Percentiles rank a stretch among this genome's conserved stretches.
phyloP scores from a whole-genome alignment of 2,113 vertebrate genomes.

The Rhinoderma darwinii region DNA sequence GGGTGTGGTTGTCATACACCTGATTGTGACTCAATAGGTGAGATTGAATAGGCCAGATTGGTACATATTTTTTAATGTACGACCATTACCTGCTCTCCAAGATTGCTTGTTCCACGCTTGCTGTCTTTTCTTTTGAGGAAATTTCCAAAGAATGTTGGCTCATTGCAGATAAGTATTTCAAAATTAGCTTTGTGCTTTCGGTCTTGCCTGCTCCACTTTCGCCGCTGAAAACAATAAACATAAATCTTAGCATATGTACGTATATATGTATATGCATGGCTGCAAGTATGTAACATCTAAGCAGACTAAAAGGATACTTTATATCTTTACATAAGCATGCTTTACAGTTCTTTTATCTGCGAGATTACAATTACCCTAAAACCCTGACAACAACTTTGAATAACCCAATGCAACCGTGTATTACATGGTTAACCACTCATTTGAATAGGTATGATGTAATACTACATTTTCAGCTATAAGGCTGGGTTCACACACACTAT shows the following conservation, averaged over 20 bases:
- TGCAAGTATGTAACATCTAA: background rate
- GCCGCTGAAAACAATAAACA: slow-evolving; percentile 74
- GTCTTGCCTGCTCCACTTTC: slow-evolving; percentile 98
- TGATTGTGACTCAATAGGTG: background rate
- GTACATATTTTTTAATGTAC: background rate
- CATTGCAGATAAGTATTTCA: slow-evolving; percentile 92
- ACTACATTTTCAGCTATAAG: too few species aligned
- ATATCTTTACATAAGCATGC: too few species aligned
- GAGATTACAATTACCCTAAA: too few species aligned
- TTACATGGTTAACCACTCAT: too few species aligned
- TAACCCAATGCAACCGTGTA: too few species aligned
- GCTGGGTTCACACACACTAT: too few species aligned
- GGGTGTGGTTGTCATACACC: background rate
- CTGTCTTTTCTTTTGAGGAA: slow-evolving; percentile 77
- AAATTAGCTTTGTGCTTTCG: slow-evolving; percentile 95
- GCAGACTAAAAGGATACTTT: too few species aligned
- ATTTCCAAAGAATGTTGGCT: slow-evolving; percentile 88
- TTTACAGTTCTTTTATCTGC: too few species aligned
- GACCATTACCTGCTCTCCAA: slow-evolving; percentile 92
- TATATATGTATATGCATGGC: background rate
- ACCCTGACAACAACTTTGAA: too few species aligned
- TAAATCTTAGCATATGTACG: background rate
- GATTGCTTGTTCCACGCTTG: slow-evolving; percentile 90
- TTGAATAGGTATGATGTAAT: too few species aligned
- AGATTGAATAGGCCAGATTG: background rate